Evolutionary conservation across 1,140 invertebrate genomes (phyloP).

Genomic region (Hyposmocoma kahamanoa): DNA sequence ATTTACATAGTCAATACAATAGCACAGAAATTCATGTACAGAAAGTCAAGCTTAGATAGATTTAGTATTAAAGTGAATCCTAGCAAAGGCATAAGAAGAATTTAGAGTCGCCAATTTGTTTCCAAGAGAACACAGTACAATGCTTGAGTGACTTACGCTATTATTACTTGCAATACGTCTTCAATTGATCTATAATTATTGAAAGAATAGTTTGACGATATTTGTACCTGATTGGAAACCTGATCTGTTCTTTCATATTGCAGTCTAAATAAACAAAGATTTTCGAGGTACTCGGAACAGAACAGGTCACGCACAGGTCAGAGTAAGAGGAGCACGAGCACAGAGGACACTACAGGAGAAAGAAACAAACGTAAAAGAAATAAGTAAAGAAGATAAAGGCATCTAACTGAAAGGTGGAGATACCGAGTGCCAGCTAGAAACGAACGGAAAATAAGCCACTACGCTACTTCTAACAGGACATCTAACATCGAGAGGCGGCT

Average conservation of each 20-base stretch:
- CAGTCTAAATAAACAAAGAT: background rate
- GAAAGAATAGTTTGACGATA: background rate
- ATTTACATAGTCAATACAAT: slow-evolving; percentile 14
- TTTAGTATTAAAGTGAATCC: background rate
- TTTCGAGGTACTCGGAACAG: slow-evolving; percentile 12
- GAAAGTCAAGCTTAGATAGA: slow-evolving; percentile 1
- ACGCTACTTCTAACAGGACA: slow-evolving; percentile 58
- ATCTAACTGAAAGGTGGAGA: slow-evolving; percentile 57
- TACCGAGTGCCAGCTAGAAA: slow-evolving; percentile 68
- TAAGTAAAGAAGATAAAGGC: slow-evolving; percentile 41
- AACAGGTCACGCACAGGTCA: slow-evolving; percentile 10
- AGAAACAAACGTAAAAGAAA: slow-evolving; percentile 36
- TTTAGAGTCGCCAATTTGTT: background rate
- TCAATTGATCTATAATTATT: background rate
- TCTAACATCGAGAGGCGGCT: slow-evolving; percentile 40
- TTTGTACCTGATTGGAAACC: slow-evolving; percentile 12
- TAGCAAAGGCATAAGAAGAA: slow-evolving; percentile 9
- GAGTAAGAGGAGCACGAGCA: slow-evolving; percentile 24
- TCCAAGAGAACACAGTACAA: background rate
- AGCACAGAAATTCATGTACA: background rate
- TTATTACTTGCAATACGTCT: no score
- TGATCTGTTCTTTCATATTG: slow-evolving; percentile 11
- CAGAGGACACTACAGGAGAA: slow-evolving; percentile 50
- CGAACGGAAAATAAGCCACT: slow-evolving; percentile 54
- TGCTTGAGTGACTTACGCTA: slow-evolving; percentile 13